Percentiles rank a stretch among this genome's conserved stretches.
These are phyloP conservation scores for Oryzias woworae DNA, from an alignment of 2,113 vertebrate species.

Conservation along the genomic window DNA sequence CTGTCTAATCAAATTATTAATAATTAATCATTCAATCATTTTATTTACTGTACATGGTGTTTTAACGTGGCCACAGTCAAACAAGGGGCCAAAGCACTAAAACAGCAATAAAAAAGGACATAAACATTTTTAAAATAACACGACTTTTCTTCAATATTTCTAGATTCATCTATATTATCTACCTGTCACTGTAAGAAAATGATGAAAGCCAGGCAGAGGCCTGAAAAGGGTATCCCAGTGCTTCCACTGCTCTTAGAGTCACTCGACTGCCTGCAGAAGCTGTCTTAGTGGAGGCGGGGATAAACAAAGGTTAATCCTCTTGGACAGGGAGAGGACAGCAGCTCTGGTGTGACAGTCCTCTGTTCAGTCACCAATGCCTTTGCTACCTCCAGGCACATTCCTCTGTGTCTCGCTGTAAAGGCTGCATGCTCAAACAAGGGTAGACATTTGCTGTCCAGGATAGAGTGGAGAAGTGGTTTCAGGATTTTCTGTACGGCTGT, in stretches of 20 bases:
- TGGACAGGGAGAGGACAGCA: slow-evolving; percentile 64
- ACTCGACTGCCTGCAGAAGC: slow-evolving; percentile 28
- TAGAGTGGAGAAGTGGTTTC: slow-evolving; percentile 35
- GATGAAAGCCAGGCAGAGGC: slow-evolving; percentile 8
- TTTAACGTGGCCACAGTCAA: no score
- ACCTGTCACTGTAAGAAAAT: no score
- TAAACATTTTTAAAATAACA: no score
- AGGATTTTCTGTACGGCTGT: slow-evolving; percentile 18
- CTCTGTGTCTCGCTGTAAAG: slow-evolving; percentile 43
- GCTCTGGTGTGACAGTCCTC: slow-evolving; percentile 51
- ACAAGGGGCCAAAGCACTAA: no score
- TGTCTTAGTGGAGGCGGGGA: slow-evolving; percentile 46
- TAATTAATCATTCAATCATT: no score
- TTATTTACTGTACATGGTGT: no score
- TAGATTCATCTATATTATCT: no score
- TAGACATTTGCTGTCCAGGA: slow-evolving; percentile 47
- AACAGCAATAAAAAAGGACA: no score
- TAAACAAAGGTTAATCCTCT: slow-evolving; percentile 77
- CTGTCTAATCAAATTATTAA: no score
- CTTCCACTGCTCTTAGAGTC: slow-evolving; percentile 33
- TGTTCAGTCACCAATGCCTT: slow-evolving; percentile 63
- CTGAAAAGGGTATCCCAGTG: slow-evolving; percentile 11
- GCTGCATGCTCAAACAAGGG: slow-evolving; percentile 45
- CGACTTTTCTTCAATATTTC: no score
- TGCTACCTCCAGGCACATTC: slow-evolving; percentile 62